phyloP scores from a whole-genome alignment of 2,888 invertebrate species.

The Ernsta delagoae region DNA sequence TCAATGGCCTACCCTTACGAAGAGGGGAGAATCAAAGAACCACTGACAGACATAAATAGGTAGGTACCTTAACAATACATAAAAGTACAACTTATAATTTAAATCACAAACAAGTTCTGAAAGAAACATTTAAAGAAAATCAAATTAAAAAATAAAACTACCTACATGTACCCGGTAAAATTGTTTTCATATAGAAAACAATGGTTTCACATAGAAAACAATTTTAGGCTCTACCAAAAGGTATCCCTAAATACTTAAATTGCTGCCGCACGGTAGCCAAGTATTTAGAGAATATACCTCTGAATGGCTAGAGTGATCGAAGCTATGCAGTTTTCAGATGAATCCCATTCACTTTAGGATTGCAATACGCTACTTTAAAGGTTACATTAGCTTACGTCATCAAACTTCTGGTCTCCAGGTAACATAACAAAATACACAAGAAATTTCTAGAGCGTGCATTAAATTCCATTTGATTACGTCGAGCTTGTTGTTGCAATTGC shows the following conservation, averaged over 20 bases:
- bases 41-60: too few species aligned
- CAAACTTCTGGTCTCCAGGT: neutral
- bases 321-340: conserved; percentile 7
- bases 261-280: neutral
- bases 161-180: too few species aligned
- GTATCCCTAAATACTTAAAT: neutral
- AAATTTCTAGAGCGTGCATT: neutral
- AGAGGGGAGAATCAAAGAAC: too few species aligned
- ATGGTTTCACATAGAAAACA: neutral
- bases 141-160: too few species aligned
- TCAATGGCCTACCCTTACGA: too few species aligned
- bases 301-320: neutral
- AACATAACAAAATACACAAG: neutral
- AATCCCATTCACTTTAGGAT: conserved; percentile 16
- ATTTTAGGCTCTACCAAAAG: neutral
- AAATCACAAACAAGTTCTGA: too few species aligned
- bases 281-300: neutral
- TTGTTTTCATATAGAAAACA: too few species aligned
- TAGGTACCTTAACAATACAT: too few species aligned
- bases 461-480: neutral
- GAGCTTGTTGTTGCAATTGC: neutral
- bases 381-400: neutral
- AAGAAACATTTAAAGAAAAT: too few species aligned
- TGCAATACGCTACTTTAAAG: conserved; percentile 3
- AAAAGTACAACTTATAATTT: too few species aligned